A percentile compares a stretch with the other conserved stretches of the same genome.
Conservation (phyloP, 2,113 vertebrate species). For the Cyphomyrus plagiostoma region DNA sequence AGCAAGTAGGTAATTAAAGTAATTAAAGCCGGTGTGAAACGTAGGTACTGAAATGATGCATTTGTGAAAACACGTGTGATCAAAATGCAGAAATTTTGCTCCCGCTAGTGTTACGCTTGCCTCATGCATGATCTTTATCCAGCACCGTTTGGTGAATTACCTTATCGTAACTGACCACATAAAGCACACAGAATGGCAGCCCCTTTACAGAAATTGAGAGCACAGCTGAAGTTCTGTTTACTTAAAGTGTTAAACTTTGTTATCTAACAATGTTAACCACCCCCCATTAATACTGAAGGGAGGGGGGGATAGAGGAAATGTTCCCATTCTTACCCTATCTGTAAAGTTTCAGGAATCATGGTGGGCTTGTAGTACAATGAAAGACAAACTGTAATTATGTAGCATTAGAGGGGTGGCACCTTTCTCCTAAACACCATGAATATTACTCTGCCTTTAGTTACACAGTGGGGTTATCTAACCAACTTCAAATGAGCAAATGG, state of each 20-base stretch:
- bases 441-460: background rate
- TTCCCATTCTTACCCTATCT: background rate
- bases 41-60: background rate
- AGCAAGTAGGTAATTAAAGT: background rate
- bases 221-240: background rate
- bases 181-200: background rate
- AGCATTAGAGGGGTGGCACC: background rate
- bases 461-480: background rate
- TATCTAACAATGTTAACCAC: background rate
- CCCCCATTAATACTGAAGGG: background rate
- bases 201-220: background rate
- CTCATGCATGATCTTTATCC: background rate
- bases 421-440: background rate
- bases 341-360: background rate
- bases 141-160: background rate
- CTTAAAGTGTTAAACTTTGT: background rate
- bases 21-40: background rate
- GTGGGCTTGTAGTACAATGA: background rate
- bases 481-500: background rate
- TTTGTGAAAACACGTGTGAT: background rate
- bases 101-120: background rate
- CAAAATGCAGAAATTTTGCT: background rate
- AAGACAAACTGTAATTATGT: background rate
- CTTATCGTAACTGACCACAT: background rate
- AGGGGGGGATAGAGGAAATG: background rate